phyloP scores from a whole-genome alignment of 35 echinoderm and acorn worm species.

The Antedon bifida region DNA sequence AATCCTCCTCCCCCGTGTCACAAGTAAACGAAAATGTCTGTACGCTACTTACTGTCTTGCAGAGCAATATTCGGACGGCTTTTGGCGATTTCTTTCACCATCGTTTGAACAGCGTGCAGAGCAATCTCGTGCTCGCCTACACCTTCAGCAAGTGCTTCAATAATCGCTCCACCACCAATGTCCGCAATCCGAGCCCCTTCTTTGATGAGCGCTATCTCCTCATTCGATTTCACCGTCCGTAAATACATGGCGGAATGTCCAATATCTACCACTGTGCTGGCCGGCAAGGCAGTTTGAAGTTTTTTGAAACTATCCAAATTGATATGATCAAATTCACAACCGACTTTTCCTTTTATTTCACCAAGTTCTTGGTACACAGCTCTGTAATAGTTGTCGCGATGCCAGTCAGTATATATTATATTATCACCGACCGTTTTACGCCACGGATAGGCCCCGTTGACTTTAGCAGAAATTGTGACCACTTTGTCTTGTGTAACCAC shows the following conservation, averaged over 20 bases:
- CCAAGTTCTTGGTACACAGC: not conserved
- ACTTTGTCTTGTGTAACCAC: constrained; percentile 39
- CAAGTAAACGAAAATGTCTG: no score
- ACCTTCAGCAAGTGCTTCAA: not conserved
- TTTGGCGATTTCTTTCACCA: not conserved
- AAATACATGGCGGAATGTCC: not conserved
- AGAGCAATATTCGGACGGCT: not conserved
- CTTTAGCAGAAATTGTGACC: constrained; percentile 4
- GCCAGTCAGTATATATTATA: not conserved
- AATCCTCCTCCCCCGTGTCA: no score
- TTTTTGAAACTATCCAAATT: not conserved
- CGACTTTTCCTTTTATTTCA: not conserved
- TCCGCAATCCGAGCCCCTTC: constrained; percentile 3
- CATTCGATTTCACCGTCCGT: not conserved
- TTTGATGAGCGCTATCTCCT: not conserved
- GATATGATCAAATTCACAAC: not conserved
- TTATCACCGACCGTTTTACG: not conserved
- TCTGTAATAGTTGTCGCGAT: not conserved
- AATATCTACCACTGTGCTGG: not conserved
- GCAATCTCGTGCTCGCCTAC: constrained; percentile 3
- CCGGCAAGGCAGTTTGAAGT: not conserved
- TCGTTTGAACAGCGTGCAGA: not conserved
- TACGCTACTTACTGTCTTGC: not conserved
- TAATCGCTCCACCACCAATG: not conserved
- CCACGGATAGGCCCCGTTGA: not conserved